Evolutionary conservation across 2,113 vertebrate genomes (phyloP).

Genomic region (Callopanchax toddi): DNA sequence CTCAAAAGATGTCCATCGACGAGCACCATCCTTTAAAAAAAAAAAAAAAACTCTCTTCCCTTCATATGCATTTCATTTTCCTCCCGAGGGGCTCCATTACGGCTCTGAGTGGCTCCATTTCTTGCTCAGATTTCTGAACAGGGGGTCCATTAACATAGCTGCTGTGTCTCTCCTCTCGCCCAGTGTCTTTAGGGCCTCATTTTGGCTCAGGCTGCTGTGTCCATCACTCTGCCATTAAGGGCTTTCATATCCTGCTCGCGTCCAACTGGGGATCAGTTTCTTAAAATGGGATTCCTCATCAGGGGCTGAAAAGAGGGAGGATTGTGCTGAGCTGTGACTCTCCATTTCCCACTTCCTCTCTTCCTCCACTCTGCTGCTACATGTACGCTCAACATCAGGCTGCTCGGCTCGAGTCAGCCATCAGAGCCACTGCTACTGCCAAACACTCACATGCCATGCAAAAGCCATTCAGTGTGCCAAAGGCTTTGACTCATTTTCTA

Average conservation of each 20-base stretch:
- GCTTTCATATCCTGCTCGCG: slow-evolving; percentile 69
- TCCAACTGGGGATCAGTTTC: slow-evolving; percentile 95
- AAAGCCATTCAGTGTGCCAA: slow-evolving; percentile 38
- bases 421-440: slow-evolving; percentile 33
- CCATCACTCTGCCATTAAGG: slow-evolving; percentile 63
- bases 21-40: slow-evolving; percentile 31
- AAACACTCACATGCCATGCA: slow-evolving; percentile 54
- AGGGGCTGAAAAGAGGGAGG: slow-evolving; percentile 99
- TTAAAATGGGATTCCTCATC: slow-evolving; percentile 99
- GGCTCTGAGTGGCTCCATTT: slow-evolving; percentile 61
- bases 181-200: slow-evolving; percentile 66
- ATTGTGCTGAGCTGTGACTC: slow-evolving; percentile 94
- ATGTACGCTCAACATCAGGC: slow-evolving; percentile 41
- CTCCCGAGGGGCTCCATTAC: slow-evolving; percentile 64
- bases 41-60: slow-evolving; percentile 27
- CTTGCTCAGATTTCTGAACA: slow-evolving; percentile 61
- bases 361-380: slow-evolving; percentile 44
- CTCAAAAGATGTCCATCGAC: slow-evolving; percentile 44
- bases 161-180: slow-evolving; percentile 50
- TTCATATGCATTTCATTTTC: slow-evolving; percentile 66
- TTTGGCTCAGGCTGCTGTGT: slow-evolving; percentile 55
- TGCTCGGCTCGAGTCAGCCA: slow-evolving; percentile 28
- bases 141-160: slow-evolving; percentile 62
- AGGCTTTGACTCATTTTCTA: not conserved
- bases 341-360: slow-evolving; percentile 72